Evolutionary conservation across 2,888 invertebrate genomes (phyloP), one percentile per base, ranked within the genome.

Genomic region (Zhengitettix transpicula): DNA sequence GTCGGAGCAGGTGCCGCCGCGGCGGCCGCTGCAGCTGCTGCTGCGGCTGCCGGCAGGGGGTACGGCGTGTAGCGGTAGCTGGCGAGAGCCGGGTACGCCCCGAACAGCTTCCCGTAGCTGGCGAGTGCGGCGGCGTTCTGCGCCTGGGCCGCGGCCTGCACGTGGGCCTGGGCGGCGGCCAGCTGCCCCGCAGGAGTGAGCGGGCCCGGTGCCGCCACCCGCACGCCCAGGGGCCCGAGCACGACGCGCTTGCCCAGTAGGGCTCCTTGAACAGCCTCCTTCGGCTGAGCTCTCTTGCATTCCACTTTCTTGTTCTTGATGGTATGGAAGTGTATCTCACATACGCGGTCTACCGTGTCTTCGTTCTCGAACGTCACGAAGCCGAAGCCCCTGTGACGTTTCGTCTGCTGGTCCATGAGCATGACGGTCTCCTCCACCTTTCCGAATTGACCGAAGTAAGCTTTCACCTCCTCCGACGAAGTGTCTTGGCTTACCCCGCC

Each of bases 391-490:
- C 92, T 81, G 72, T 92, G 91, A 60, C 92, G 83, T 70, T 91
- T 91, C 42, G 92, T 92, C 74, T 92, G 91, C 75, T 92, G 91
- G 72, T 92, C 91, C 91, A 92, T 92, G 66, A 92, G 79, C 91
- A 92, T 91, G 16, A 91, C 91, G 41, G 91, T 89, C 74, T 92
- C 92, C 71, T 91, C 91, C 17, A 90, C 91, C 70, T 86, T 85
- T 16, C 92, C 92, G 73, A 90, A 92, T 74, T 91, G 90, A 65
- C 84, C 84, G 79, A 92, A 92, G 74, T 91, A 92, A 47, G 87
- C 86, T 73, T 90, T 87, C 10, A 92, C 91, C 74, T 92, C 92
- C 60, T 92, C 92, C 58, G 89, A 88, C 42, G 89, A 88, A 1
- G 92, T 92, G 76, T 92, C 92, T 73, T 92, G 92, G 60, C 90